Conservation (phyloP, 2,113 vertebrate genomes). For the Neotragus moschatus region DNA sequence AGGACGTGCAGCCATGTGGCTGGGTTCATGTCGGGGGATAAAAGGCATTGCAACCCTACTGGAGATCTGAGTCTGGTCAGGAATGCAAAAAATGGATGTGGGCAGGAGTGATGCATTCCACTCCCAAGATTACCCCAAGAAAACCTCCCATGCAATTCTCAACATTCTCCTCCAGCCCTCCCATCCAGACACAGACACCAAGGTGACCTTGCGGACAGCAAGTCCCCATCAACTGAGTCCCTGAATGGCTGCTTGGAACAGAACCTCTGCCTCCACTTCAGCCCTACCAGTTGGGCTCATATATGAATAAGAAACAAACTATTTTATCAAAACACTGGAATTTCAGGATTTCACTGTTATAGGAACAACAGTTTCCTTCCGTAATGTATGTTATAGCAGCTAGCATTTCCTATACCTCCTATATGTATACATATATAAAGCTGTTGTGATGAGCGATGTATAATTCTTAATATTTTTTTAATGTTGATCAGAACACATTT, state of each 20-base stretch:
- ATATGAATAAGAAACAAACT: background rate
- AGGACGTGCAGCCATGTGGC: background rate
- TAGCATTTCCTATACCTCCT: background rate
- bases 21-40: background rate
- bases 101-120: background rate
- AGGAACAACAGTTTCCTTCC: background rate
- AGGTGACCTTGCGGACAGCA: background rate
- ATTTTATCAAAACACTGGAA: background rate
- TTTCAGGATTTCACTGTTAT: background rate
- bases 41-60: background rate
- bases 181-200: background rate
- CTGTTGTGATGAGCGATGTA: background rate
- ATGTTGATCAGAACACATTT: background rate
- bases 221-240: no score
- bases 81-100: background rate
- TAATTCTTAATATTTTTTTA: background rate
- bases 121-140: background rate
- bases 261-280: background rate
- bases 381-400: background rate
- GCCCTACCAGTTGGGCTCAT: background rate
- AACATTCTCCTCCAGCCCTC: background rate
- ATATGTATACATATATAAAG: background rate
- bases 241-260: background rate
- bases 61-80: background rate
- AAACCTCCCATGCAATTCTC: background rate